Conservation (phyloP, 2,888 invertebrate species). For the Cordilura impudica region DNA sequence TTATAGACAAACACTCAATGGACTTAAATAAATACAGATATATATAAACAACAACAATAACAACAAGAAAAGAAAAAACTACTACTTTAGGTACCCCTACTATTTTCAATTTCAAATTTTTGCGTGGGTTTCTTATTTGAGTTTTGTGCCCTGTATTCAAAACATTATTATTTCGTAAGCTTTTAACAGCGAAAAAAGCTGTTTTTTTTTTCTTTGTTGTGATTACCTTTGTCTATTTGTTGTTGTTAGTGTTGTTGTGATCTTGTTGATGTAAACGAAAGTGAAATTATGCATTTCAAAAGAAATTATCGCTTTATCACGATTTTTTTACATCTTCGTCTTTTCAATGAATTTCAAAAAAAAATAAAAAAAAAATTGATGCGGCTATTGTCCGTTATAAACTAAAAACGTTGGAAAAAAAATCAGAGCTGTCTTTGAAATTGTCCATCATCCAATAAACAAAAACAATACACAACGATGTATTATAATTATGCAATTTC, state of each 20-base stretch:
- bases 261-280: slow-evolving; percentile 54
- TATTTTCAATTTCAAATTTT: slow-evolving; percentile 9
- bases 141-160: slow-evolving; percentile 1
- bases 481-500: not conserved
- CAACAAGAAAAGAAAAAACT: slow-evolving; percentile 15
- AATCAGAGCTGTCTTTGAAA: not conserved
- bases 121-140: slow-evolving; percentile 36
- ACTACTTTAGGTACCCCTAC: slow-evolving; percentile 16
- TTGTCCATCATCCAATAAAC: not conserved
- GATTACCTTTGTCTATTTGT: not conserved
- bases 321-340: slow-evolving; percentile 40
- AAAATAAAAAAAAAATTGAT: not conserved
- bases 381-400: not conserved
- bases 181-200: slow-evolving; percentile 8
- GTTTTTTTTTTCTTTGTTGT: not conserved
- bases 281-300: slow-evolving; percentile 62
- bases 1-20: not conserved
- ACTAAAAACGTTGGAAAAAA: not conserved
- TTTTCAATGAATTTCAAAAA: not conserved
- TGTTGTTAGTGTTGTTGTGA: not conserved
- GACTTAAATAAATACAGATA: not conserved
- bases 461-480: not conserved
- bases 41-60: too few species aligned
- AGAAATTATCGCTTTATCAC: slow-evolving; percentile 66
- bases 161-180: slow-evolving; percentile 25